Evolutionary conservation across 2,797 vertebrate species (phyloP), one percentile per base, ranked within the genome.

Genomic region (Gymnopithys bicolor): DNA sequence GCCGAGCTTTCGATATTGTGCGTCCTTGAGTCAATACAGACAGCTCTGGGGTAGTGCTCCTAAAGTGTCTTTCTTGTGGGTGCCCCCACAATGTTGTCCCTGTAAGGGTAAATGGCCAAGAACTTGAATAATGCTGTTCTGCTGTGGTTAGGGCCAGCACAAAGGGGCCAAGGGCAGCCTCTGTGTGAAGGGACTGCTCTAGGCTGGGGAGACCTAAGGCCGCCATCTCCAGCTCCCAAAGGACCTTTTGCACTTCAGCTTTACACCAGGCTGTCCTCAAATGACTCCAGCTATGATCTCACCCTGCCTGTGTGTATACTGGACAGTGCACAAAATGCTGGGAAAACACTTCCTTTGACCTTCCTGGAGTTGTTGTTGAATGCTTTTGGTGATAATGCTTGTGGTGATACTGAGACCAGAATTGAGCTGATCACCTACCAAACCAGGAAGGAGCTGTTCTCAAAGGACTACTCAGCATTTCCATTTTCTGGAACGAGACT

Each of bases 91-190:
- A 22, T 9, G 19, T 10, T 46, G 39, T 33, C 43, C 16, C 51
- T 37, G 27, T 33, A 55, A 75, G 51, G 51, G 14, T 9, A 30
- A 69, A 59, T 4, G 27, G 63, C 30, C 35, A 43, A 62, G 81
- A 58, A 8, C 9, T 6, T 58, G 55, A 58, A 62, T 30, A 75
- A 78, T 17, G 7, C 32, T 35, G 3, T 55, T 76, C 39, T 81
- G 53, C 30, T 68, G 28, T 0, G 0, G 27, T n/a, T 30, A 78
- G 48, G 39, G 22, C 19, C 24, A 68, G 78, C 33, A 53, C 69
- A 25, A 0, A 2, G 25, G 6, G 13, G 32, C 10, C 46, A 80
- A 60, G 49, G n/a, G 1, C 0, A 90, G 22, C 11, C 49, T 68
- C 41, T 0, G 0, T 11, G n/a, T 35, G 19, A 37, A 67, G 32